These are phyloP conservation scores for Caenorhabditis sp. DNA, from an alignment of 2,888 invertebrate genomes.

Conservation along the genomic window DNA sequence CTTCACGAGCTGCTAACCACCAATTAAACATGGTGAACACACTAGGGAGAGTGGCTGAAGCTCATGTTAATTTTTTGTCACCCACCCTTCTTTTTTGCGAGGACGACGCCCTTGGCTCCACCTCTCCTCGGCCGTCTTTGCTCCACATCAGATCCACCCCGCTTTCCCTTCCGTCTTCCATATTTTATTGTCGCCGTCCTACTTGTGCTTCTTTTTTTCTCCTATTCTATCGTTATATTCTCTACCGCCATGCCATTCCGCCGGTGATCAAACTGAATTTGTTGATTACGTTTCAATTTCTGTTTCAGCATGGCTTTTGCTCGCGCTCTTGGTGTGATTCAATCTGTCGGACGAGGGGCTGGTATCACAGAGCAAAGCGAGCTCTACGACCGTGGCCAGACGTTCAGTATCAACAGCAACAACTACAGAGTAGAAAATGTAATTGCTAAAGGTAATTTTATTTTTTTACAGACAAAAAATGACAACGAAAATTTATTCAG, in stretches of 20 bases:
- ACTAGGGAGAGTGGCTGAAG: not conserved
- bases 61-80: conserved; percentile 25
- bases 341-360: conserved; percentile 60
- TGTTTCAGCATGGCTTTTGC: conserved; percentile 64
- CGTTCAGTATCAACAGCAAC: conserved; percentile 54
- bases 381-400: conserved; percentile 63
- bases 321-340: conserved; percentile 64
- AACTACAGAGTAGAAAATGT: conserved; percentile 60
- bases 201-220: conserved; percentile 7
- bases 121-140: conserved; percentile 14
- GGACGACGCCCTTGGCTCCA: conserved; percentile 11
- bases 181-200: conserved; percentile 20
- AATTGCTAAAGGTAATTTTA: conserved; percentile 52
- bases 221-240: not conserved
- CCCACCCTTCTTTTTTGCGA: too few relatives aligned
- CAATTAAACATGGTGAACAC: conserved; percentile 8
- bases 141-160: conserved; percentile 32
- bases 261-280: too few relatives aligned
- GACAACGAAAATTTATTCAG: conserved; percentile 15
- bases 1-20: not conserved
- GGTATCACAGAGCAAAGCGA: conserved; percentile 57
- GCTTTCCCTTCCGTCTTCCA: conserved; percentile 8
- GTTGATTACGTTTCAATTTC: not conserved
- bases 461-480: not conserved
- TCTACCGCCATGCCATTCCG: conserved; percentile 10